Evolutionary conservation across 2,113 vertebrate genomes (phyloP).

Genomic region (Lycocorax pyrrhopterus): DNA sequence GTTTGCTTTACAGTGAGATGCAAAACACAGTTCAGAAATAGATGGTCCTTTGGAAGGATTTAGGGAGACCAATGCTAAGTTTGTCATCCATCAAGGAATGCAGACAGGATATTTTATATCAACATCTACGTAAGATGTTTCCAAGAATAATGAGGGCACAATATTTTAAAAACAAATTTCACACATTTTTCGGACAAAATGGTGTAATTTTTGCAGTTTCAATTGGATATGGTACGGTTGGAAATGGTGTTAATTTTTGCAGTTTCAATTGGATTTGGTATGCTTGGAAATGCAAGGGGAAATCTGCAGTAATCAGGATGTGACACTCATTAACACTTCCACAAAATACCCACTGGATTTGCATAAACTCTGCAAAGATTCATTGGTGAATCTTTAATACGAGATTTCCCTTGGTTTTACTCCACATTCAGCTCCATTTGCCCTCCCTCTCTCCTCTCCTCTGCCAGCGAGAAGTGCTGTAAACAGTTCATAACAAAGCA

Average conservation of each 20-base stretch:
- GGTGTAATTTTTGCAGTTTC: conserved; percentile 27
- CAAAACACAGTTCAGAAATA: not conserved
- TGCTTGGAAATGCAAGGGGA: not conserved
- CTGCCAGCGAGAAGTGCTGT: not conserved
- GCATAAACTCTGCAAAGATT: conserved; percentile 34
- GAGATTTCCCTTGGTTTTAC: conserved; percentile 36
- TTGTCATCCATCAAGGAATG: not conserved
- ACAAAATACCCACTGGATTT: conserved; percentile 51
- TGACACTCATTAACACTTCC: conserved; percentile 44
- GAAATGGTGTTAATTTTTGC: conserved; percentile 25
- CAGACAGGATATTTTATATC: not conserved
- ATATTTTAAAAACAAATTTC: not conserved
- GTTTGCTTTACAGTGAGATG: not conserved
- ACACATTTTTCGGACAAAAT: not conserved
- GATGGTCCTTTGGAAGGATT: not conserved
- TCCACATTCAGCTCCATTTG: conserved; percentile 25
- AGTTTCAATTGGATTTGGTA: conserved; percentile 37
- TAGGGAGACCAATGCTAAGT: not conserved
- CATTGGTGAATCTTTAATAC: conserved; percentile 1
- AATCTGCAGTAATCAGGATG: conserved; percentile 41
- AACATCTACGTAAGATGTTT: not conserved
- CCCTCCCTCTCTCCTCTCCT: not conserved
- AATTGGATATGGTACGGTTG: not conserved
- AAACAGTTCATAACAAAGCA: conserved; percentile 52
- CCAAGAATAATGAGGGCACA: not conserved